These are phyloP conservation scores for Oryzaephilus surinamensis DNA, from an alignment of 1,140 invertebrate genomes.

Conservation along the genomic window DNA sequence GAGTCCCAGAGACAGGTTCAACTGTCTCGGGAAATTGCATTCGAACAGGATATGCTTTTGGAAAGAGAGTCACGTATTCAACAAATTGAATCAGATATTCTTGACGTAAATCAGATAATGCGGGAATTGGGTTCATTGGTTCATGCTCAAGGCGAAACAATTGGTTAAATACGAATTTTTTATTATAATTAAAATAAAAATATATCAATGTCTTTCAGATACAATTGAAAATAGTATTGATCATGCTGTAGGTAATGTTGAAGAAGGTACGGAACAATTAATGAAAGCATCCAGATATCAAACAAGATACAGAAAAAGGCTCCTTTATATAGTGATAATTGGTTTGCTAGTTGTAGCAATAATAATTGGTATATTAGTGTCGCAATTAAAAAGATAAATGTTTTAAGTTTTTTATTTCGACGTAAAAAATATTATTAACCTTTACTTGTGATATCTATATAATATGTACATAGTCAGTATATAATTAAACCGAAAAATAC, in stretches of 20 bases:
- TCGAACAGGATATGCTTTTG: slow-evolving; percentile 62
- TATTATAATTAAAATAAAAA: no score
- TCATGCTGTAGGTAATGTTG: slow-evolving; percentile 62
- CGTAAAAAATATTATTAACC: no score
- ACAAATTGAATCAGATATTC: slow-evolving; percentile 72
- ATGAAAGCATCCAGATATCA: slow-evolving; percentile 69
- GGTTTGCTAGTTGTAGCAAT: slow-evolving; percentile 53
- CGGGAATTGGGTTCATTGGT: slow-evolving; percentile 73
- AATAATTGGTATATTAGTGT: slow-evolving; percentile 52
- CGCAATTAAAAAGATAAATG: slow-evolving; percentile 39
- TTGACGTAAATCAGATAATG: slow-evolving; percentile 90
- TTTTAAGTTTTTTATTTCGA: no score
- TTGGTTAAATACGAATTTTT: slow-evolving; percentile 54
- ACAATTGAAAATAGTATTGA: slow-evolving; percentile 83
- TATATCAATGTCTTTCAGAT: slow-evolving; percentile 45
- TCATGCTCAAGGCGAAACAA: slow-evolving; percentile 65
- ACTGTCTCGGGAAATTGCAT: slow-evolving; percentile 51
- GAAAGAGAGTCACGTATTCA: slow-evolving; percentile 63
- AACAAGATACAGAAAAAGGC: slow-evolving; percentile 56
- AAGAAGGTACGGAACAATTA: slow-evolving; percentile 64
- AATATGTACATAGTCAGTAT: no score
- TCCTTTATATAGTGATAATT: slow-evolving; percentile 54
- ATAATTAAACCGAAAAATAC: no score
- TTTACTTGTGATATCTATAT: no score
- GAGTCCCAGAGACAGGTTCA: slow-evolving; percentile 44